Evolutionary conservation across 2,113 vertebrate genomes (phyloP).

Genomic region (Mixornis gularis): DNA sequence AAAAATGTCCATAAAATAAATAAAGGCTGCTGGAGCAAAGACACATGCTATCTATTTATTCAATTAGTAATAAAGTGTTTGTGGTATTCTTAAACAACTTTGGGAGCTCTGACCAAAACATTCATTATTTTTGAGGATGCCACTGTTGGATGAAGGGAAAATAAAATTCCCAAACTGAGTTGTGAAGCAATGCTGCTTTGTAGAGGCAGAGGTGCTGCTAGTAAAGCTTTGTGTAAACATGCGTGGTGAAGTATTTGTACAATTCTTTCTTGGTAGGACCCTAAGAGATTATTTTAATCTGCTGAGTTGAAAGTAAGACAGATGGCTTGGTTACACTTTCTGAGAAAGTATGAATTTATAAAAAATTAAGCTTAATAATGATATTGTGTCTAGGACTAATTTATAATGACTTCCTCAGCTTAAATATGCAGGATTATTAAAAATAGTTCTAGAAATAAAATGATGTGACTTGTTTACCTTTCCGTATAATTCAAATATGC

Average conservation of each 20-base stretch:
- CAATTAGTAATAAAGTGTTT: slow-evolving; percentile 46
- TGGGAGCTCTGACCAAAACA: slow-evolving; percentile 31
- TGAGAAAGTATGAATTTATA: slow-evolving; percentile 33
- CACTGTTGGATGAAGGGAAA: not conserved
- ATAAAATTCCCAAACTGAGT: slow-evolving; percentile 4
- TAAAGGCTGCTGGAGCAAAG: slow-evolving; percentile 47
- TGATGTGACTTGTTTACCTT: not conserved
- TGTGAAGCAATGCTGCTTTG: not conserved
- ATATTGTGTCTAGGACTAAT: not conserved
- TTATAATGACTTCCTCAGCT: slow-evolving; percentile 41
- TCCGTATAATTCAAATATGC: not conserved
- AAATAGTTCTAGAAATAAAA: slow-evolving; percentile 34
- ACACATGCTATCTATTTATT: slow-evolving; percentile 61
- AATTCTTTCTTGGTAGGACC: slow-evolving; percentile 37
- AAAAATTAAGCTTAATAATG: slow-evolving; percentile 16
- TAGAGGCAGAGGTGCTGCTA: slow-evolving; percentile 7
- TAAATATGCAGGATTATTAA: not conserved
- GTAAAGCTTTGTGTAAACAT: slow-evolving; percentile 36
- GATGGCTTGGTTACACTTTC: slow-evolving; percentile 18
- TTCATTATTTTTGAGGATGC: slow-evolving; percentile 16
- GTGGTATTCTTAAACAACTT: slow-evolving; percentile 37
- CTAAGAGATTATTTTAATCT: slow-evolving; percentile 56
- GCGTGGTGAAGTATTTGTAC: slow-evolving; percentile 44
- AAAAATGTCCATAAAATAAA: slow-evolving; percentile 58
- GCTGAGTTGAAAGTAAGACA: slow-evolving; percentile 27